phyloP scores from a whole-genome alignment of 2,888 invertebrate genomes.

The Neoscelio sp. region DNA sequence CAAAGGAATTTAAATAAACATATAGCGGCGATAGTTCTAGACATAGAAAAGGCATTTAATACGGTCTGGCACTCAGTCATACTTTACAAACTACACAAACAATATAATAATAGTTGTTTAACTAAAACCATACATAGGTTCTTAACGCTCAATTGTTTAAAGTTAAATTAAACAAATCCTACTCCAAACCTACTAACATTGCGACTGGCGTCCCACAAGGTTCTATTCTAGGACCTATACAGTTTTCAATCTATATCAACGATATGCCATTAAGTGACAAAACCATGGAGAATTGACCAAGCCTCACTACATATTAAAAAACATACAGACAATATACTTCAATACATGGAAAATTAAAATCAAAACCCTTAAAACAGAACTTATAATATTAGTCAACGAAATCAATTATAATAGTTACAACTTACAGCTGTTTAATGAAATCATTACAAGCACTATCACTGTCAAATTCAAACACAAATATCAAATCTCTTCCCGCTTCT shows the following conservation, averaged over 20 bases:
- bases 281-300: no score
- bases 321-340: not conserved
- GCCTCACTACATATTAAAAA: no score
- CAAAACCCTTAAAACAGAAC: not conserved
- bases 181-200: no score
- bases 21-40: conserved; percentile 65
- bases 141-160: not conserved
- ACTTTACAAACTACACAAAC: conserved; percentile 12
- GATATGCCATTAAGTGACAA: no score
- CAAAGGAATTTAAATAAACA: conserved; percentile 61
- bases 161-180: not conserved
- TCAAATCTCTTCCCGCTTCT: not conserved
- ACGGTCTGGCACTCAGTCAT: conserved; percentile 67
- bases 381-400: not conserved
- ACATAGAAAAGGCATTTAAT: conserved; percentile 71
- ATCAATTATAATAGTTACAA: not conserved
- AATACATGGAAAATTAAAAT: not conserved
- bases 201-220: not conserved
- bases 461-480: not conserved
- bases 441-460: not conserved
- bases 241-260: not conserved
- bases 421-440: not conserved
- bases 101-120: not conserved
- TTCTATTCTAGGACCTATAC: not conserved
- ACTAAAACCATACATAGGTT: not conserved